Evolutionary conservation across 2,113 vertebrate genomes (phyloP).

Genomic region (Arothron firmamentum): DNA sequence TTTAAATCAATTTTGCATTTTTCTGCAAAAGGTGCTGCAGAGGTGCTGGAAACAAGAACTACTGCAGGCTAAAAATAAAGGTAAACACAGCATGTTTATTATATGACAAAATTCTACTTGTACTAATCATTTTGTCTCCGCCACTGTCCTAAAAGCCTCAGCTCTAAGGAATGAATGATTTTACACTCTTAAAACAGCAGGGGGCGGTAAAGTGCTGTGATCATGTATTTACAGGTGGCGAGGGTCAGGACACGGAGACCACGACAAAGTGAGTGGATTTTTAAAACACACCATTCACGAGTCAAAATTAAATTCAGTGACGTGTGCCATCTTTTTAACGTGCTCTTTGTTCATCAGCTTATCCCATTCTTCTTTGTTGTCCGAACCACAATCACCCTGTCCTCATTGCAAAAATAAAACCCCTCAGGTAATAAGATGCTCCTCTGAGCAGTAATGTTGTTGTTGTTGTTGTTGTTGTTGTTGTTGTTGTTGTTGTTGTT

Average conservation of each 20-base stretch:
- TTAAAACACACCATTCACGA: constrained; percentile 18
- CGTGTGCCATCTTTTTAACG: not conserved
- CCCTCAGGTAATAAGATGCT: constrained; percentile 40
- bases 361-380: constrained; percentile 34
- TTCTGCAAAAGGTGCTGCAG: constrained; percentile 29
- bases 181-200: constrained; percentile 33
- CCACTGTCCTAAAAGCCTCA: not conserved
- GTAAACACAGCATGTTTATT: constrained; percentile 10
- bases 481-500: too few relatives aligned
- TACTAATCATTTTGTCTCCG: not conserved
- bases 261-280: constrained; percentile 55
- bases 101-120: not conserved
- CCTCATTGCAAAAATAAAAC: constrained; percentile 25
- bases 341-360: constrained; percentile 36
- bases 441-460: too few relatives aligned
- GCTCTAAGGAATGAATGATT: not conserved
- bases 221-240: constrained; percentile 30
- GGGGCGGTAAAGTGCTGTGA: constrained; percentile 23
- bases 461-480: too few relatives aligned
- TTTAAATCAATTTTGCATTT: too few relatives aligned
- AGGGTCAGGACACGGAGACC: constrained; percentile 32
- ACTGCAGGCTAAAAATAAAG: constrained; percentile 33
- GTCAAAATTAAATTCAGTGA: constrained; percentile 23
- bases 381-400: constrained; percentile 13
- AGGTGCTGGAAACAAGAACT: constrained; percentile 43